Evolutionary conservation across 1,140 invertebrate genomes (phyloP).

Genomic region (Zaprionus davidi): DNA sequence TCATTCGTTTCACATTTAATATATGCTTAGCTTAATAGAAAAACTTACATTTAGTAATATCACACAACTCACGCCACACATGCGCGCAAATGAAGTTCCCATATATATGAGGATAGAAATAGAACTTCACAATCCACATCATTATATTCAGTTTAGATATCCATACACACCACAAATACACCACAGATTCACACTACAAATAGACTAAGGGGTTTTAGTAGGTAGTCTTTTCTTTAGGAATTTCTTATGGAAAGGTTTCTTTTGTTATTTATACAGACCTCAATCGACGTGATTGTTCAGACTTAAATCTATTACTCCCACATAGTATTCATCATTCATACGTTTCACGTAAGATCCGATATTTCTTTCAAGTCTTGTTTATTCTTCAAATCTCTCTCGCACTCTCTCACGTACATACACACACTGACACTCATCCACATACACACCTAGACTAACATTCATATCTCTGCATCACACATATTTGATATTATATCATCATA

Average conservation of each 20-base stretch:
- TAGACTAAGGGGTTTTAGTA: slow-evolving; percentile 28
- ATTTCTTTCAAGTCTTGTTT: slow-evolving; percentile 18
- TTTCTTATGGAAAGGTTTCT: slow-evolving; percentile 7
- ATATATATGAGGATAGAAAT: slow-evolving; percentile 24
- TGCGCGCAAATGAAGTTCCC: slow-evolving; percentile 60
- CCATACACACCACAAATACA: slow-evolving; percentile 25
- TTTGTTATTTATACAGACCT: neutral
- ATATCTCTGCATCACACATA: slow-evolving; percentile 4
- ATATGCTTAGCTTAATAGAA: slow-evolving; percentile 38
- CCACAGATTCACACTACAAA: slow-evolving; percentile 54
- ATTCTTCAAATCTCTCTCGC: slow-evolving; percentile 29
- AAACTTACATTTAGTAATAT: slow-evolving; percentile 78
- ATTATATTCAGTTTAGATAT: slow-evolving; percentile 34
- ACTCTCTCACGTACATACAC: slow-evolving; percentile 21
- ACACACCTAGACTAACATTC: slow-evolving; percentile 2
- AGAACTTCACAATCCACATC: slow-evolving; percentile 35
- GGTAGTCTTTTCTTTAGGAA: slow-evolving; percentile 19
- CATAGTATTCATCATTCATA: slow-evolving; percentile 42
- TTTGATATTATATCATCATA: neutral
- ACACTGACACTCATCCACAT: neutral
- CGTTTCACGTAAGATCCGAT: slow-evolving; percentile 26
- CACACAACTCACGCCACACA: slow-evolving; percentile 79
- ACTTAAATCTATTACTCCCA: slow-evolving; percentile 39
- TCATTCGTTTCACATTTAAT: slow-evolving; percentile 55
- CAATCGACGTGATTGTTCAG: slow-evolving; percentile 14